Base-by-base conservation (phyloP, 2,888 invertebrate species). In the Apocheima hispidaria region DNA sequence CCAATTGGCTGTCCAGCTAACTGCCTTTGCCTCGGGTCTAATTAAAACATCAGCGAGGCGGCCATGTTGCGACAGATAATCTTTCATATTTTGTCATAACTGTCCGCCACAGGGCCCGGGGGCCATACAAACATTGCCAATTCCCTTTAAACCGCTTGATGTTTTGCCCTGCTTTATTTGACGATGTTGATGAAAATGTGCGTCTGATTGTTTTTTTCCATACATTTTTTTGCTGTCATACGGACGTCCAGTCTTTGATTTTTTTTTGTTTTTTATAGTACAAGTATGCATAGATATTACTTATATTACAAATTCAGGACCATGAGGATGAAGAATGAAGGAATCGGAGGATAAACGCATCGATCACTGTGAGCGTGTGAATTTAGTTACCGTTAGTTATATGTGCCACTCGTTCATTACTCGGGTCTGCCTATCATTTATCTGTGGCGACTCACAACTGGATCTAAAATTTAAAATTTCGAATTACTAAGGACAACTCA, bases 31-130 rank as follows among this genome's bases (percentile, higher is more conserved):
- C 91, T 81, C 82, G 83, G 87, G 92, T 91, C 90, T 90, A 90
- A 91, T 92, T 91, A 92, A 90, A 90, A 86, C 88, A 89, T 90
- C 89, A 86, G 74, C 70, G 60, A 65, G 69, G 74, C 80, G 74
- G 77, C 82, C 83, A 82, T 84, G 82, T 81, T 80, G 74, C 75
- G 84, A 84, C 87, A 84, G 86, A 82, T 84, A 76, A 87, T 90
- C 83, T 86, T 88, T 91, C 90, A 90, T 88, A 91, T 90, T 91
- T 91, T 91, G 92, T 90, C 91, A 86, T 86, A 79, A 66, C 82
- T 83, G 89, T 86, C 90, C 73, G 74, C 50, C 73, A 50, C 73
- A 69, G 59, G 28, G 81, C 85, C 79, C 57, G 48, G 41, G 79
- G 80, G 86, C 73, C 49, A 63, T 36, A 9, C 53, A 33, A 56